phyloP scores from a whole-genome alignment of 1,140 invertebrate genomes.

The Hesperophylax magnus region DNA sequence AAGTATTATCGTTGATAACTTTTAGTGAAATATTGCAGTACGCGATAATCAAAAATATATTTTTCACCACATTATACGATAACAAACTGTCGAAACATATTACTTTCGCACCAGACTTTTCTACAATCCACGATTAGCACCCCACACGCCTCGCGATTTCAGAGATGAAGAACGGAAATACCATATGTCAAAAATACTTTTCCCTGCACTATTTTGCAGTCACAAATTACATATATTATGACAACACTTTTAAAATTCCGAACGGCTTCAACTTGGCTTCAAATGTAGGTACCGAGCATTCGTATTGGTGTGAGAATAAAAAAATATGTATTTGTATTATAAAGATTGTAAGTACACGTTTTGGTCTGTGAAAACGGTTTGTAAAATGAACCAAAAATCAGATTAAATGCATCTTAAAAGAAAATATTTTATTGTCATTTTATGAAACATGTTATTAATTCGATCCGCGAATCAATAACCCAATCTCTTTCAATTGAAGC shows the following conservation, averaged over 20 bases:
- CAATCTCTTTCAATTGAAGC: no score
- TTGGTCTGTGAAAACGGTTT: no score
- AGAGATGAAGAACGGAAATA: conserved; percentile 48
- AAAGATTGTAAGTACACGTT: no score
- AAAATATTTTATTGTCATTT: no score
- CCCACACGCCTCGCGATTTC: conserved; percentile 47
- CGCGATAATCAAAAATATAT: conserved; percentile 16
- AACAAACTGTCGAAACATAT: conserved; percentile 45
- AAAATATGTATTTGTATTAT: no score
- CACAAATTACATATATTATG: background rate
- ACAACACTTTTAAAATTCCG: background rate
- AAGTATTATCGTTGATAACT: conserved; percentile 54
- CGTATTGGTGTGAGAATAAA: no score
- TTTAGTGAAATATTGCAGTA: conserved; percentile 5
- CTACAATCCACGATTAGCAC: conserved; percentile 25
- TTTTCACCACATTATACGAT: conserved; percentile 43
- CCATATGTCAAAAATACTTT: conserved; percentile 38
- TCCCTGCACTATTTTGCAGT: background rate
- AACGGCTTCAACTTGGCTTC: no score
- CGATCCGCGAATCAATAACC: no score
- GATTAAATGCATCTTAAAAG: no score
- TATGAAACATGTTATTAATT: no score
- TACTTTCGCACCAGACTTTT: conserved; percentile 34
- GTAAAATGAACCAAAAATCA: no score
- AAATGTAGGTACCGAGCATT: no score